Evolutionary conservation across 2,113 vertebrate genomes (phyloP).

Genomic region (Chiloscyllium plagiosum): DNA sequence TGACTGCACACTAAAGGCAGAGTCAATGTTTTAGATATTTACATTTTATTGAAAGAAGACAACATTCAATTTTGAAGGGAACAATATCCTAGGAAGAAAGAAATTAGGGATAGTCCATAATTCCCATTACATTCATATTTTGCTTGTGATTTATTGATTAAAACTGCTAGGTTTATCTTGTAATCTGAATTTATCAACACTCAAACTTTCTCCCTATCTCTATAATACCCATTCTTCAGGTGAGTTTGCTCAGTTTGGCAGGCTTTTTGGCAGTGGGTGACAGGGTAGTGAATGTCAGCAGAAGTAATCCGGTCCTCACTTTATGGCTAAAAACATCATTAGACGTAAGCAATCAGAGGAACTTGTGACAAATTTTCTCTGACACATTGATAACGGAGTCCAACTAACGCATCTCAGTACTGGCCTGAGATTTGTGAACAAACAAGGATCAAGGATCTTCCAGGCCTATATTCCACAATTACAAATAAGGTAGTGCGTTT

Average conservation of each 20-base stretch:
- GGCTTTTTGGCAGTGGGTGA: too few relatives aligned
- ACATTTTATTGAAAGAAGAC: conserved; percentile 22
- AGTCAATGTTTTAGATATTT: not conserved
- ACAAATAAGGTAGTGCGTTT: not conserved
- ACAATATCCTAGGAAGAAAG: not conserved
- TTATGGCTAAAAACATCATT: not conserved
- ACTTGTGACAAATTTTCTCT: not conserved
- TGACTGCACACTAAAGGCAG: not conserved
- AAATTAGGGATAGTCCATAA: not conserved
- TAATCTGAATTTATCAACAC: not conserved
- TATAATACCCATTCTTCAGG: not conserved
- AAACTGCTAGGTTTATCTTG: not conserved
- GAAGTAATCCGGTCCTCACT: not conserved
- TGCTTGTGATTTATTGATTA: not conserved
- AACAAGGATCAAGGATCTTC: not conserved
- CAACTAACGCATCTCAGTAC: not conserved
- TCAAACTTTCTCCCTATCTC: not conserved
- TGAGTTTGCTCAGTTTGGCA: not conserved
- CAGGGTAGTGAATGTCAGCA: too few relatives aligned
- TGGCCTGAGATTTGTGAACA: not conserved
- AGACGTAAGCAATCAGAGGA: too few relatives aligned
- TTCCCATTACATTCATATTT: not conserved
- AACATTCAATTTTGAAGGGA: not conserved
- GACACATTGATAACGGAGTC: not conserved
- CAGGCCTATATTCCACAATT: not conserved